Base-by-base conservation (phyloP, 2,113 vertebrate species). In the Fregetta grallaria region DNA sequence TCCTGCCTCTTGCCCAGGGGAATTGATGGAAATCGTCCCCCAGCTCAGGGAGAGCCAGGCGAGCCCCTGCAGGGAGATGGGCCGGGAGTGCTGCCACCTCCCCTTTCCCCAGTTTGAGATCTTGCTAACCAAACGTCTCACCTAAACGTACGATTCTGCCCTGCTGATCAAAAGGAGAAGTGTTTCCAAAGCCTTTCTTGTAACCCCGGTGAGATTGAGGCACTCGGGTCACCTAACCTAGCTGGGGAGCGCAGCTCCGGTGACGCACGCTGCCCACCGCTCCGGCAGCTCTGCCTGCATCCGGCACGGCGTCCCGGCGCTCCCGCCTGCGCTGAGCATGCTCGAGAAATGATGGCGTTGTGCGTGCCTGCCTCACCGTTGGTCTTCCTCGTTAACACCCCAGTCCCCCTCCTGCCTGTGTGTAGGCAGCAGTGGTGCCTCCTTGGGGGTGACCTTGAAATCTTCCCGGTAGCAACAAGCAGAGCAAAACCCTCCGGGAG, bases 301-400 rank as follows among this genome's bases (percentile, higher is more conserved):
- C 76, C 1, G 9, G 15, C 45, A 6, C 1, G 3, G n/a, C 4
- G 2, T 62, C 44, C 58, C 1, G 0, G 62, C 4, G 2, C 52
- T 73, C 12, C 65, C 0, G 0, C 42, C 86, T 3, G 7, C 13
- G 20, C 68, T 4, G 9, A 32, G 70, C n/a, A 3, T 15, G 61
- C 86, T 62, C 4, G 25, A 18, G 83, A 32, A 53, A 13, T n/a
- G 20, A 16, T 0, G 0, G 38, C 4, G 0, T 27, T 27, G n/a
- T 47, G 81, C 40, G 3, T 34, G 62, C 58, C 40, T 74, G 59
- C 68, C 36, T 50, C 6, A 2, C 36, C 0, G 0, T 27, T 25
- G 25, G 34, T 50, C 30, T 58, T 55, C 27, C 47, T 74, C 30
- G 1, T 53, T 90, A 65, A 21, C 70, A 40, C 45, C 45, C 30